Conservation (phyloP, 2,113 vertebrate genomes). For the Origma solitaria region DNA sequence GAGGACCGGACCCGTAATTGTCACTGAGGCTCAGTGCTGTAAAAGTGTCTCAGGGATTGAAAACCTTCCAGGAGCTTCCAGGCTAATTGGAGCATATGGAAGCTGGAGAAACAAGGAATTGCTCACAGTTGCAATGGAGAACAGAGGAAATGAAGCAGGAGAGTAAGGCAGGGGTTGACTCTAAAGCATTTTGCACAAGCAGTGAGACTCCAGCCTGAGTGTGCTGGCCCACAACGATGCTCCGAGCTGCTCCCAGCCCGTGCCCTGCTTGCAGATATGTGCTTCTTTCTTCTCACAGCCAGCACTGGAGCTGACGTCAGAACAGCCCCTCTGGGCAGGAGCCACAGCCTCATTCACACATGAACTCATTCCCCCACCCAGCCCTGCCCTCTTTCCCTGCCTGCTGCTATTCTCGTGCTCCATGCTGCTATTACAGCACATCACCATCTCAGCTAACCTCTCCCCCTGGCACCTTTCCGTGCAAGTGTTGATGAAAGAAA, state of each 20-base stretch:
- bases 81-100: neutral
- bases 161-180: neutral
- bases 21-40: neutral
- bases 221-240: fast-evolving
- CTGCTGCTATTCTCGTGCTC: neutral
- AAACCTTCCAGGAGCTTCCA: neutral
- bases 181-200: neutral
- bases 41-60: neutral
- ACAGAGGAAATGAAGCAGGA: neutral
- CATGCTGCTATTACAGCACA: neutral
- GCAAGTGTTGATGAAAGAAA: neutral
- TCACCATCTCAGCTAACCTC: neutral
- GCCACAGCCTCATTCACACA: neutral
- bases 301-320: neutral
- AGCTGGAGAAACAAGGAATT: neutral
- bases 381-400: neutral
- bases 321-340: neutral
- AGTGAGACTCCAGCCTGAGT: neutral
- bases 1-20: neutral
- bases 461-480: neutral
- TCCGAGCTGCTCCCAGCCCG: fast-evolving
- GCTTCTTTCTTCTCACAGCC: neutral
- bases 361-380: neutral
- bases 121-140: neutral
- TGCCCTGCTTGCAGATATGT: neutral